phyloP scores from a whole-genome alignment of 2,113 vertebrate genomes.

The Tinamus guttatus region DNA sequence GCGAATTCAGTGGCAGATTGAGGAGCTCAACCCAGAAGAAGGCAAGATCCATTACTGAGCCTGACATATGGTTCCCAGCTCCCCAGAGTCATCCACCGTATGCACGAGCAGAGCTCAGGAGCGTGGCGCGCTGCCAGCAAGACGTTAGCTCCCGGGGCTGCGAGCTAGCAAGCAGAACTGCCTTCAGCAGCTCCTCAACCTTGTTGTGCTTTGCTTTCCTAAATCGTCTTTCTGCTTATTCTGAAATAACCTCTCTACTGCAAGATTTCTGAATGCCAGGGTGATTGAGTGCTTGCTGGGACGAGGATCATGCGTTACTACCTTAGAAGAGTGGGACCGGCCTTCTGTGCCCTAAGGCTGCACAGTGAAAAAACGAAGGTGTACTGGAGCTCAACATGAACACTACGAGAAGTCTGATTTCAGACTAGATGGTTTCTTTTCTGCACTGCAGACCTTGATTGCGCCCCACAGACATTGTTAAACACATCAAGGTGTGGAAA shows the following conservation, averaged over 20 bases:
- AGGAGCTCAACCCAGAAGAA: background rate
- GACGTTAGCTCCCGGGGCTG: background rate
- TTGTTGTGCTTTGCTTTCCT: background rate
- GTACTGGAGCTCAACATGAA: background rate
- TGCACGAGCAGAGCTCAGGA: rapidly evolving
- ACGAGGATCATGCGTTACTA: rapidly evolving
- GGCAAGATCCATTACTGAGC: background rate
- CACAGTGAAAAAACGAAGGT: background rate
- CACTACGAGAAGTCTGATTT: background rate
- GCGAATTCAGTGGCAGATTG: background rate
- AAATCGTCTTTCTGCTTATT: background rate
- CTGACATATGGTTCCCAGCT: background rate
- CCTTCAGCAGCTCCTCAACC: background rate
- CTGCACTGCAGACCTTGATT: background rate
- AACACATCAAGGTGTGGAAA: background rate
- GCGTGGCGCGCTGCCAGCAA: rapidly evolving
- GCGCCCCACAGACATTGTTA: background rate
- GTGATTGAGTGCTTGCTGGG: background rate
- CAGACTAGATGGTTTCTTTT: background rate
- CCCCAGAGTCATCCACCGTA: rapidly evolving
- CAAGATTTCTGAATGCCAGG: rapidly evolving
- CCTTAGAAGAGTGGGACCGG: background rate
- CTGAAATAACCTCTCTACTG: background rate
- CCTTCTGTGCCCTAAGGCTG: background rate
- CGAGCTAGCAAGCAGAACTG: background rate